phyloP scores from a whole-genome alignment of 2,113 vertebrate genomes.

The Campylomormyrus numenius region DNA sequence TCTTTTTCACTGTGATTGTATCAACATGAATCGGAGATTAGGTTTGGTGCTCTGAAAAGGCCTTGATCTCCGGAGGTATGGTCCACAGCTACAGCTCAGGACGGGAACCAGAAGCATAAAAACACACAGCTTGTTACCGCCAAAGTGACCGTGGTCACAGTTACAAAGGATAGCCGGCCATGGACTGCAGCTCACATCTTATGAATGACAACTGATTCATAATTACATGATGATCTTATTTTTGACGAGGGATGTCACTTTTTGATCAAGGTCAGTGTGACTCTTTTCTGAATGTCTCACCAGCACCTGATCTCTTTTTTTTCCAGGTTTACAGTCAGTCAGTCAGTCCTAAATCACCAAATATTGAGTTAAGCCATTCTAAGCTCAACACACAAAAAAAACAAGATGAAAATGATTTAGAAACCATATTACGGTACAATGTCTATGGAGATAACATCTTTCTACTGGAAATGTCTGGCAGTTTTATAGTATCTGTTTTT shows the following conservation, averaged over 20 bases:
- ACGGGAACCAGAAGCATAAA: neutral
- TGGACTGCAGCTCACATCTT: neutral
- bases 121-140: neutral
- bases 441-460: conserved; percentile 5
- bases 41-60: neutral
- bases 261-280: neutral
- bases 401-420: neutral
- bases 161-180: neutral
- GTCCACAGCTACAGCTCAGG: neutral
- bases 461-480: conserved; percentile 40
- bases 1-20: neutral
- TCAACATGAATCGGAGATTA: neutral
- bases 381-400: neutral
- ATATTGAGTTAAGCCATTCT: neutral
- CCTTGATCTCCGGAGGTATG: neutral
- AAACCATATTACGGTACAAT: conserved; percentile 1
- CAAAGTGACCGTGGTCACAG: neutral
- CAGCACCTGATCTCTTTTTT: neutral
- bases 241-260: neutral
- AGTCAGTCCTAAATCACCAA: neutral
- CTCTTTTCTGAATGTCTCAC: neutral
- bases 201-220: neutral
- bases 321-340: neutral
- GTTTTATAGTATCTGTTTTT: conserved; percentile 34
- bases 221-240: neutral